phyloP scores from a whole-genome alignment of 1,140 invertebrate species.

The Euura saliciscinereae region DNA sequence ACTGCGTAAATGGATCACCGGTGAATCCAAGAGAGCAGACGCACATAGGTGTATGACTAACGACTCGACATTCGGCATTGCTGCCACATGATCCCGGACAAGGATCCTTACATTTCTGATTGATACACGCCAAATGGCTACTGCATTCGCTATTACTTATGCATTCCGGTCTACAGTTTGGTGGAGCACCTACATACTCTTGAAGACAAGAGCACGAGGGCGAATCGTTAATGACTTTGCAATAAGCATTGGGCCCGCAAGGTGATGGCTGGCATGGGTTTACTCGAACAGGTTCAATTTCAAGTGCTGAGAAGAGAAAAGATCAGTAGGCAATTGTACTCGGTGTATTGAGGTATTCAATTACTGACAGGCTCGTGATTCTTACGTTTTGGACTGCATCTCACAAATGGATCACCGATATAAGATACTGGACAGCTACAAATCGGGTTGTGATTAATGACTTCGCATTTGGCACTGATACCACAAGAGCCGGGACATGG shows the following conservation, averaged over 20 bases:
- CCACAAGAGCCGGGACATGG: conserved; percentile 71
- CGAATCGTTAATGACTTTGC: conserved; percentile 68
- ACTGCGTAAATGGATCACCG: conserved; percentile 71
- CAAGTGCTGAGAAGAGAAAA: conserved; percentile 31
- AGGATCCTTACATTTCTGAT: conserved; percentile 83
- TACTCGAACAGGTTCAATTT: conserved; percentile 36
- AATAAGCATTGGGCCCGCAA: conserved; percentile 66
- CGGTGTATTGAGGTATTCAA: conserved; percentile 23
- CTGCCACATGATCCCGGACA: conserved; percentile 80
- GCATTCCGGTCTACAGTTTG: conserved; percentile 75
- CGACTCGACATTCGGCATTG: conserved; percentile 64
- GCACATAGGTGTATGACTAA: conserved; percentile 68
- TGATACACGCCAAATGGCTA: conserved; percentile 77
- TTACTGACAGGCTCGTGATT: conserved; percentile 31
- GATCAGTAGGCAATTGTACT: background rate
- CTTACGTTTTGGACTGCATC: conserved; percentile 63
- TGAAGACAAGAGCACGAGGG: conserved; percentile 45
- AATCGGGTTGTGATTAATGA: conserved; percentile 70
- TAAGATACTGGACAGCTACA: conserved; percentile 67
- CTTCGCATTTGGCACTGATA: conserved; percentile 65
- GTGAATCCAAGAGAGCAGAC: conserved; percentile 65
- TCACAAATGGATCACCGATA: conserved; percentile 70
- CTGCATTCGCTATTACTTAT: conserved; percentile 73
- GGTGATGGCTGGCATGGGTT: conserved; percentile 73
- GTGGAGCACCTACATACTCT: conserved; percentile 61